Conservation (phyloP, 2,888 invertebrate genomes). For the Apoda limacodes region DNA sequence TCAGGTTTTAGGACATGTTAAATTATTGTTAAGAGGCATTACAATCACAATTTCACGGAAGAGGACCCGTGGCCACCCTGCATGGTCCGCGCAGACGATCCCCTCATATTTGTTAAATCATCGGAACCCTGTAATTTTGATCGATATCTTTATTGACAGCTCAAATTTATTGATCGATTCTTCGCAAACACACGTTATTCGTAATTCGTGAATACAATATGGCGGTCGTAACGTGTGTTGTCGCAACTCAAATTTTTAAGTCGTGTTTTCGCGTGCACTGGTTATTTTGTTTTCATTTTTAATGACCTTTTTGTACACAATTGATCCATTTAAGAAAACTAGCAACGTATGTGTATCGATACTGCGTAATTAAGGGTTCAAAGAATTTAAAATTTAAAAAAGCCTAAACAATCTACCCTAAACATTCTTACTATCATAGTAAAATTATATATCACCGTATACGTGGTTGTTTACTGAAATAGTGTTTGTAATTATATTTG, state of each 20-base stretch:
- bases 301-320: constrained; percentile 61
- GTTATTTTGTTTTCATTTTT: constrained; percentile 62
- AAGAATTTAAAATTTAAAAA: too few relatives aligned
- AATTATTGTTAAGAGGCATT: constrained; percentile 54
- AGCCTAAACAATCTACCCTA: too few relatives aligned
- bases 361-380: too few relatives aligned
- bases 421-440: too few relatives aligned
- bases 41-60: constrained; percentile 61
- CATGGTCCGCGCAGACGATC: constrained; percentile 44
- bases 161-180: constrained; percentile 67
- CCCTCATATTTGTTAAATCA: constrained; percentile 66
- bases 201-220: constrained; percentile 55
- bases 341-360: too few relatives aligned
- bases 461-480: too few relatives aligned
- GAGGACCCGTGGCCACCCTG: constrained; percentile 54
- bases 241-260: too few relatives aligned
- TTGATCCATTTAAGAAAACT: constrained; percentile 61
- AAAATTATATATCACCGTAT: too few relatives aligned
- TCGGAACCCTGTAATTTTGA: constrained; percentile 68
- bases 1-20: constrained; percentile 44
- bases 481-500: too few relatives aligned
- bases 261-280: constrained; percentile 47
- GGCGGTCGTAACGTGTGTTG: constrained; percentile 37
- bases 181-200: constrained; percentile 51
- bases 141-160: constrained; percentile 67